A percentile compares a stretch with the other conserved stretches of the same genome.
These are phyloP conservation scores for Pristionchus exspectatus DNA, from an alignment of 2,888 invertebrate species.

Conservation along the genomic window DNA sequence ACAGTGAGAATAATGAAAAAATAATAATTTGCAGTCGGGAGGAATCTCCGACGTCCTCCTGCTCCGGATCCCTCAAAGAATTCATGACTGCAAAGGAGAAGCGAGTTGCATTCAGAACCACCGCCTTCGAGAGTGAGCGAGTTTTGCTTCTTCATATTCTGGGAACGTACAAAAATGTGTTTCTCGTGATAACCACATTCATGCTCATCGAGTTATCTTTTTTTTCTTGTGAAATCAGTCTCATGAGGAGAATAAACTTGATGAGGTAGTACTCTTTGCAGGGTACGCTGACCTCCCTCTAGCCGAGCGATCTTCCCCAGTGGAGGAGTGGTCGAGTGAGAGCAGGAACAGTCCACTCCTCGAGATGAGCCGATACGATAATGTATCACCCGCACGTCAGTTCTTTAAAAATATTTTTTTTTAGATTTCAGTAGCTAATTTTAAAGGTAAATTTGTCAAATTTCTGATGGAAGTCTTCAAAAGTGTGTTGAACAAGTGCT, in stretches of 20 bases:
- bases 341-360: constrained; percentile 67
- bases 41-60: constrained; percentile 46
- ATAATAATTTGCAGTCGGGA: constrained; percentile 43
- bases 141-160: too few relatives aligned
- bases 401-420: not conserved
- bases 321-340: constrained; percentile 70
- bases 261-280: not conserved
- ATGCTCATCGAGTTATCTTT: too few relatives aligned
- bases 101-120: constrained; percentile 48
- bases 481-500: too few relatives aligned
- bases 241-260: too few relatives aligned
- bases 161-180: too few relatives aligned
- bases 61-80: constrained; percentile 46
- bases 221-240: too few relatives aligned
- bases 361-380: constrained; percentile 75
- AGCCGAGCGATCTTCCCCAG: constrained; percentile 65
- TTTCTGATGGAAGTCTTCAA: too few relatives aligned
- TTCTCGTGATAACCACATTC: too few relatives aligned
- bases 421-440: not conserved
- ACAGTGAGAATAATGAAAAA: too few relatives aligned
- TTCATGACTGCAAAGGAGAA: constrained; percentile 41
- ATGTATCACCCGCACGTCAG: constrained; percentile 66
- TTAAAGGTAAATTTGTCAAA: too few relatives aligned
- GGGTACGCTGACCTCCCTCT: constrained; percentile 57
- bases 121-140: constrained; percentile 29